Evolutionary conservation across 2,797 vertebrate genomes (phyloP).

Genomic region (Fistularia commersonii): DNA sequence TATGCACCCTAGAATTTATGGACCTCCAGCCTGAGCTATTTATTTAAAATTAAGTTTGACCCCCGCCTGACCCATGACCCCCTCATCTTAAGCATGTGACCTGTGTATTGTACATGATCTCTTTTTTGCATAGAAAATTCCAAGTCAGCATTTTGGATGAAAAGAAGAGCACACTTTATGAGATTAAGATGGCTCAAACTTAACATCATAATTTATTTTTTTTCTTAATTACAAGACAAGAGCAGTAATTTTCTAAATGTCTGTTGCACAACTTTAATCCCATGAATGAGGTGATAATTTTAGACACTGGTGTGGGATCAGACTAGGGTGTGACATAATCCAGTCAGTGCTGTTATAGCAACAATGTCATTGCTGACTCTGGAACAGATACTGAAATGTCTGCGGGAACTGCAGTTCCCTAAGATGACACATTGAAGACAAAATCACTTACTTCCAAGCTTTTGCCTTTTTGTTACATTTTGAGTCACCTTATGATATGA

Average conservation of each 20-base stretch:
- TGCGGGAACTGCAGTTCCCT: too few relatives aligned
- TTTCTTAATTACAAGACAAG: too few relatives aligned
- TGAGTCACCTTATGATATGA: too few relatives aligned
- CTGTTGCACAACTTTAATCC: constrained; percentile 52
- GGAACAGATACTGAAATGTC: constrained; percentile 9
- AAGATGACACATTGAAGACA: too few relatives aligned
- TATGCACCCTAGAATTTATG: constrained; percentile 6
- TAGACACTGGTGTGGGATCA: constrained; percentile 33
- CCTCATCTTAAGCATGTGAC: not conserved
- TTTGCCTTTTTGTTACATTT: too few relatives aligned
- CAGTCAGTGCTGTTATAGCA: constrained; percentile 8
- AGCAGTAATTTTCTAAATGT: constrained; percentile 2
- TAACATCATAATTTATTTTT: too few relatives aligned
- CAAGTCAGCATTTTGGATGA: not conserved
- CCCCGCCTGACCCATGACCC: constrained; percentile 3
- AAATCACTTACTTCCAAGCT: too few relatives aligned
- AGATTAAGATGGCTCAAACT: too few relatives aligned
- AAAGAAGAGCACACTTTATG: too few relatives aligned
- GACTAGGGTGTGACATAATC: constrained; percentile 23
- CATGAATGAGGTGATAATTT: constrained; percentile 10
- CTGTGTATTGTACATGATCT: not conserved
- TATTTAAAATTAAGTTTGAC: constrained; percentile 3
- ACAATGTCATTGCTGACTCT: constrained; percentile 9
- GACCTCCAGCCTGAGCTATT: not conserved
- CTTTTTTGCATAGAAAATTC: not conserved